These are phyloP conservation scores for Theocolax elegans DNA, from an alignment of 1,140 invertebrate species.

Conservation along the genomic window DNA sequence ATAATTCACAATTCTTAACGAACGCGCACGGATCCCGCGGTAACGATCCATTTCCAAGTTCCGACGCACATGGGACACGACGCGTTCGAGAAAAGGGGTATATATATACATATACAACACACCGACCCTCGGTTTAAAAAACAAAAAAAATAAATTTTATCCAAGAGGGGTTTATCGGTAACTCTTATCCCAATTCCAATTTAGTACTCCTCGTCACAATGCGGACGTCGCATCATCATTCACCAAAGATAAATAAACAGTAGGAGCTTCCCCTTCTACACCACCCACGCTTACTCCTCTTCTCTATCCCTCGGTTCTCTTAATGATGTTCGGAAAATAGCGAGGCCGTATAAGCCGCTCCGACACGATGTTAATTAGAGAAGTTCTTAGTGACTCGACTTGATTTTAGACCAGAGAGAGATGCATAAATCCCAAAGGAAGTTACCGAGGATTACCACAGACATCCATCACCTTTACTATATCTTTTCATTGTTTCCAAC, in stretches of 20 bases:
- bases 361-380: conserved; percentile 57
- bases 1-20: too few relatives aligned
- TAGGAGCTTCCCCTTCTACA: neutral
- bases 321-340: conserved; percentile 36
- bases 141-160: conserved; percentile 4
- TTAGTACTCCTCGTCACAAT: neutral
- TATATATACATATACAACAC: too few relatives aligned
- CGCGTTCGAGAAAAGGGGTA: conserved; percentile 58
- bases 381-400: conserved; percentile 49
- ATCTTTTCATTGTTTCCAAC: too few relatives aligned
- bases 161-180: conserved; percentile 3
- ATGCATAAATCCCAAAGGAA: conserved; percentile 24
- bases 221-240: conserved; percentile 29
- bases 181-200: conserved; percentile 31
- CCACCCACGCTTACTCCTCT: neutral
- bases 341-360: conserved; percentile 46
- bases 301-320: neutral
- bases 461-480: conserved; percentile 63
- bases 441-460: conserved; percentile 54
- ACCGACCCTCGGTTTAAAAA: too few relatives aligned
- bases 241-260: conserved; percentile 38
- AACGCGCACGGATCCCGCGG: too few relatives aligned
- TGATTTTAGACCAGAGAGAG: too few relatives aligned
- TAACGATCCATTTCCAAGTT: conserved; percentile 65
- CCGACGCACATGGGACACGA: conserved; percentile 62